These are phyloP conservation scores for Ptychochromis oligacanthus DNA, from an alignment of 2,113 vertebrate genomes.

Conservation along the genomic window DNA sequence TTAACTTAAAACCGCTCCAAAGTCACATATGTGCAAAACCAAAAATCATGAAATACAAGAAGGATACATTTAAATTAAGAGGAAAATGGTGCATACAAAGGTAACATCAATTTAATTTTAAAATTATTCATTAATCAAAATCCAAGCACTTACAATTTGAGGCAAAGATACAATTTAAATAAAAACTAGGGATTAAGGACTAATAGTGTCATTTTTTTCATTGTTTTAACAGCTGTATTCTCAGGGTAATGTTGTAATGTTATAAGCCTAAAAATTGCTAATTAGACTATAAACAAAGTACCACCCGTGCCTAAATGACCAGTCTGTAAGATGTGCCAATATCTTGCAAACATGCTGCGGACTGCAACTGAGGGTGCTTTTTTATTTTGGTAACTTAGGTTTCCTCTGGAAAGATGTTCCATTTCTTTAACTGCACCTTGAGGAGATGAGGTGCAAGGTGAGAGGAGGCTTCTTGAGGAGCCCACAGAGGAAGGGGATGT, in stretches of 20 bases:
- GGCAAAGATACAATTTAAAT: too few relatives aligned
- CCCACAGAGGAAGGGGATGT: not conserved
- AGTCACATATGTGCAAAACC: too few relatives aligned
- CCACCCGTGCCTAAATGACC: not conserved
- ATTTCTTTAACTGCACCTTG: not conserved
- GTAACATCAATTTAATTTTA: too few relatives aligned
- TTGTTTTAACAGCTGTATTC: not conserved
- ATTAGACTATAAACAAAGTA: not conserved
- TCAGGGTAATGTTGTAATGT: too few relatives aligned
- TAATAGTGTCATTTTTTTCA: not conserved
- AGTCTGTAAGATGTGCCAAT: not conserved
- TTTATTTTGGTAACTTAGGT: rapidly evolving
- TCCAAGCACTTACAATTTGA: too few relatives aligned
- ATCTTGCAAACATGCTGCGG: not conserved
- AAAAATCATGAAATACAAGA: too few relatives aligned
- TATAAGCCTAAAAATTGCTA: not conserved
- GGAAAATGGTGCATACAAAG: too few relatives aligned
- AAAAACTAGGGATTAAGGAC: not conserved
- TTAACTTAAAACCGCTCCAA: too few relatives aligned
- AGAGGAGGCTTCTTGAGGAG: not conserved
- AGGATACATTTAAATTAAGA: too few relatives aligned
- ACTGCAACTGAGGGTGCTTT: not conserved
- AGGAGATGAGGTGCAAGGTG: not conserved
- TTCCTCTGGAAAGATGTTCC: not conserved
- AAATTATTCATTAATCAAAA: too few relatives aligned